Base-by-base conservation (phyloP, 2,797 vertebrate genomes). In the Ptychobarbus kaznakovi region DNA sequence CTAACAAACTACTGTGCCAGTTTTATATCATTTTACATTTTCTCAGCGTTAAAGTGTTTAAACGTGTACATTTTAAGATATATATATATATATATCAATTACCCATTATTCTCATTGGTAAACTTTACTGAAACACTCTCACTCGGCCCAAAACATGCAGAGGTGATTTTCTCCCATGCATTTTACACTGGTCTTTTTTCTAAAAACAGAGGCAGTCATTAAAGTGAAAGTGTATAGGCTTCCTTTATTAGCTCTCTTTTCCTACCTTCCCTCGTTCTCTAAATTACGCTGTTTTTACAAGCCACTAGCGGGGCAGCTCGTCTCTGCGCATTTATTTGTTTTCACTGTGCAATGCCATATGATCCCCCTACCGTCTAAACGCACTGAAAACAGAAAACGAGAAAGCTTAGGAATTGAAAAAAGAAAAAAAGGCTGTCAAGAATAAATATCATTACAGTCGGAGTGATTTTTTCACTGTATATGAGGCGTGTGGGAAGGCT, bases 391-490 rank as follows among this genome's bases (percentile, higher is more conserved):
- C 66, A 86, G 70, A 75, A 86, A 82, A 61, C n/a, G 89, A 92
- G 89, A 92, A 86, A 86, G 86, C 88, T 87, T 74, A 80, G 87
- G 82, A 77, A 56, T 28, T n/a, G 63, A 72, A 58, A 79, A 84
- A 88, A 65, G 89, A 87, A 87, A 90, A 90, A 93, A 72, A 88
- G 75, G 89, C 94, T 94, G 94, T 94, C 92, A 90, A 95, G 94
- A 94, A 95, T 93, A 96, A 96, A 95, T 95, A 95, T 94, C 94
- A 96, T 95, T 95, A 95, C 94, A 94, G 90, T 87, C 91, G 85
- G 91, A 88, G 93, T 91, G 89, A 93, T 92, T 96, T 94, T 93
- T 91, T 92, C 88, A 90, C 86, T 90, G 93, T 94, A 94, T 94
- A 74, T 85, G 86, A 86, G 80, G 94, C 86, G 92, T 91, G 89